Percentiles rank a stretch among this genome's conserved stretches.
These are phyloP conservation scores for Vimba vimba DNA, from an alignment of 2,113 vertebrate genomes.

Conservation along the genomic window DNA sequence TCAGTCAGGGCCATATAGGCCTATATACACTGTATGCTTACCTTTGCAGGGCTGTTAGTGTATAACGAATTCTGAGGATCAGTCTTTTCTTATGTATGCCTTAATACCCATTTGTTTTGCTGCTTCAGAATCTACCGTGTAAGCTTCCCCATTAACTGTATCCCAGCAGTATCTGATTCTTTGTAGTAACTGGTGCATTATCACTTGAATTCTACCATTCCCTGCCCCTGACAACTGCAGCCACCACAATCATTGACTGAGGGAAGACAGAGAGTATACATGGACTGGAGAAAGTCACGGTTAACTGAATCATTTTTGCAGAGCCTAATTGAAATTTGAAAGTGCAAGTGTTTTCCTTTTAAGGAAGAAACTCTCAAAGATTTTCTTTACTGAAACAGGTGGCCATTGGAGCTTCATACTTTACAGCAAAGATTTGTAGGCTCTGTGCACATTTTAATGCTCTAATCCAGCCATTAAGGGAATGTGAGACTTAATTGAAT, in stretches of 20 bases:
- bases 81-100: neutral
- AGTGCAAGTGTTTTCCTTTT: neutral
- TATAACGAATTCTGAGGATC: neutral
- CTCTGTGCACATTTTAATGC: neutral
- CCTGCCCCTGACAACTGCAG: neutral
- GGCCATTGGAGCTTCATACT: neutral
- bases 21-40: neutral
- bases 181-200: too few relatives aligned
- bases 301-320: neutral
- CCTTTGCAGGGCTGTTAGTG: neutral
- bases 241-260: neutral
- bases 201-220: neutral
- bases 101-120: neutral
- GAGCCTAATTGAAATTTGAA: neutral
- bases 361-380: neutral
- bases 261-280: neutral
- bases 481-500: constrained; percentile 9
- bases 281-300: neutral
- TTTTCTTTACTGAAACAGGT: neutral
- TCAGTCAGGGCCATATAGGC: neutral
- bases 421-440: neutral
- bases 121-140: neutral
- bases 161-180: neutral
- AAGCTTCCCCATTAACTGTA: neutral
- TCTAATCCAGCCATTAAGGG: neutral